Conservation (phyloP, 2,888 invertebrate genomes). For the Eulithis prunata region DNA sequence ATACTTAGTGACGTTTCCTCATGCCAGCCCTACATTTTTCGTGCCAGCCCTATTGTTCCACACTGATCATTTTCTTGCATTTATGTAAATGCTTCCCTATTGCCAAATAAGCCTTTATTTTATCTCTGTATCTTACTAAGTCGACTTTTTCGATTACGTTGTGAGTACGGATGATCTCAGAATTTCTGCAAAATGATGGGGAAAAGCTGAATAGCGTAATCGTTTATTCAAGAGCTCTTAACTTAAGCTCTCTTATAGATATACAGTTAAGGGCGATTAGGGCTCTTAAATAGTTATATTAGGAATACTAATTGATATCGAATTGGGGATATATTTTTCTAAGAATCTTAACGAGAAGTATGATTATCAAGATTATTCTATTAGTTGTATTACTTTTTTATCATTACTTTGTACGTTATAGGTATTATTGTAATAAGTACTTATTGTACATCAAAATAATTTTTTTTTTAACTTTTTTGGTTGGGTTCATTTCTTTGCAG, state of each 20-base stretch:
- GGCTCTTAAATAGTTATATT: too few relatives aligned
- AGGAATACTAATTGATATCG: too few relatives aligned
- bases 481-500: too few relatives aligned
- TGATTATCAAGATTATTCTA: too few relatives aligned
- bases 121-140: conserved; percentile 63
- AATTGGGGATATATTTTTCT: too few relatives aligned
- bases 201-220: conserved; percentile 47
- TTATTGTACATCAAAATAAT: too few relatives aligned
- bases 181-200: conserved; percentile 48
- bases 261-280: conserved; percentile 11
- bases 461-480: too few relatives aligned
- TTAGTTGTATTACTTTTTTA: too few relatives aligned
- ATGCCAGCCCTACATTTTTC: background rate
- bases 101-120: conserved; percentile 69
- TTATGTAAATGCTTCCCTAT: conserved; percentile 55
- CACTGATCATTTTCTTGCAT: conserved; percentile 42
- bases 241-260: conserved; percentile 31
- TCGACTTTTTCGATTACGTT: conserved; percentile 57
- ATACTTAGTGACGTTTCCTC: too few relatives aligned
- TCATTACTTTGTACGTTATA: too few relatives aligned
- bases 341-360: too few relatives aligned
- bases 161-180: conserved; percentile 48
- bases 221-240: conserved; percentile 42
- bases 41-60: conserved; percentile 12
- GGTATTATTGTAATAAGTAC: too few relatives aligned